Percentiles rank a stretch among this genome's conserved stretches.
Conservation (phyloP, 2,113 vertebrate genomes). For the Abramis brama region DNA sequence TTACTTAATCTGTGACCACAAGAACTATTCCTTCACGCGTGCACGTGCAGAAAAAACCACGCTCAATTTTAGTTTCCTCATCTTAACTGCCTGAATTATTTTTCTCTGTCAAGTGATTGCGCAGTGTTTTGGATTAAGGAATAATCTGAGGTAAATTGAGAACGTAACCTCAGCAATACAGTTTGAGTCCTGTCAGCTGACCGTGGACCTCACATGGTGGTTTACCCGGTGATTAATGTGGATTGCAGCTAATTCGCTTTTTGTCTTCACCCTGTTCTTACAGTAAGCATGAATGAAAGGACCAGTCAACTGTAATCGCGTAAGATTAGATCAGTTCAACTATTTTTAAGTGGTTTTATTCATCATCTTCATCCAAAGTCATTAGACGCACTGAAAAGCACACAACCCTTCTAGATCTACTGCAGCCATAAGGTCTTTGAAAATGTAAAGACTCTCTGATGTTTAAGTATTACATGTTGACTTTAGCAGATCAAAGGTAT, state of each 20-base stretch:
- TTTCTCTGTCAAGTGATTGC: constrained; percentile 9
- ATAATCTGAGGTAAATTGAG: constrained; percentile 7
- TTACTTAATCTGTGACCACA: background rate
- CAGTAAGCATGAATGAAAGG: constrained; percentile 11
- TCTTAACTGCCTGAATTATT: background rate
- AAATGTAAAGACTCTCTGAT: background rate
- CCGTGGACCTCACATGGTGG: constrained; percentile 23
- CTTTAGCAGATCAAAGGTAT: constrained; percentile 61
- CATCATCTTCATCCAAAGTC: background rate
- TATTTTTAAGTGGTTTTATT: background rate
- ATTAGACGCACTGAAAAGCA: background rate
- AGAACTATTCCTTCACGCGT: background rate
- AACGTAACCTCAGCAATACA: background rate
- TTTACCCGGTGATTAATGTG: constrained; percentile 8
- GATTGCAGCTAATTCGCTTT: constrained; percentile 40
- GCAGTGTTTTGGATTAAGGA: constrained; percentile 18
- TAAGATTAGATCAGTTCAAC: constrained; percentile 25
- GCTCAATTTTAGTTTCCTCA: background rate
- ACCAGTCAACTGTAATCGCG: background rate
- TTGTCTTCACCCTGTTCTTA: background rate
- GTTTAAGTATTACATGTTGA: background rate
- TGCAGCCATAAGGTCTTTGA: background rate
- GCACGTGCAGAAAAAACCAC: background rate
- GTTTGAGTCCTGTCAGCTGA: constrained; percentile 41
- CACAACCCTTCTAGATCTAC: background rate